Base-by-base conservation (phyloP, 64 coral and sea anemone genomes). In the Porites lutea region DNA sequence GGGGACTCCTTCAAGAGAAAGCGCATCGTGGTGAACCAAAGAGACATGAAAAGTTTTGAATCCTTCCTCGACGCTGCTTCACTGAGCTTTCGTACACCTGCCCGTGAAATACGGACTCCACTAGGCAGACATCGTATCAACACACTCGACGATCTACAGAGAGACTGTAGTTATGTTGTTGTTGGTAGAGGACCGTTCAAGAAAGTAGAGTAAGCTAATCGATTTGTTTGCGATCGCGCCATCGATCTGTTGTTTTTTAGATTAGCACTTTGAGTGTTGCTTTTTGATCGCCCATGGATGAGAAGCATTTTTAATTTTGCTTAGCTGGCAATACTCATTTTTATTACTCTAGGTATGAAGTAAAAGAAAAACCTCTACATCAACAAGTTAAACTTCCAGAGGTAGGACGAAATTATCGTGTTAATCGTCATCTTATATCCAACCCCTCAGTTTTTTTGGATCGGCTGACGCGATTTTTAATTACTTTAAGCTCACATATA, bases 71-170 rank as follows among this genome's bases (percentile, higher is more conserved):
- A 52, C 11, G 46, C 44, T 13, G 81, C 63, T 49, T 43, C 27
- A 69, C 14, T 4, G 2, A 84, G 63, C 12, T 51, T 84, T 84
- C 81, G 62, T 1, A 52, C 45, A 20, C 81, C 79, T 27, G 89
- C 89, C 52, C 75, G 89, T 70, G 81, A 91, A 83, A 82, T 91
- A 58, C 58, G 89, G 27, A 91, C 89, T 18, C 89, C 89, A 59
- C 57, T 50, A 53, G 81, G 77, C 48, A 82, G 79, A 60, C 89
- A 91, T 72, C 64, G 68, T 6, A 83, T 91, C 16, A 72, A 67
- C 48, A 82, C 59, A 1, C 71, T 91, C 50, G 71, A 78, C 3
- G 81, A 83, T 47, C 71, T 91, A 44, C 46, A 83, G 50, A 71
- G 78, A 3, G 89, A 73, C 14, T 55, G 77, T 3, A 91, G 27